Evolutionary conservation across 2,888 invertebrate genomes (phyloP), one percentile per base, ranked within the genome.

Genomic region (Masnerella sp.): DNA sequence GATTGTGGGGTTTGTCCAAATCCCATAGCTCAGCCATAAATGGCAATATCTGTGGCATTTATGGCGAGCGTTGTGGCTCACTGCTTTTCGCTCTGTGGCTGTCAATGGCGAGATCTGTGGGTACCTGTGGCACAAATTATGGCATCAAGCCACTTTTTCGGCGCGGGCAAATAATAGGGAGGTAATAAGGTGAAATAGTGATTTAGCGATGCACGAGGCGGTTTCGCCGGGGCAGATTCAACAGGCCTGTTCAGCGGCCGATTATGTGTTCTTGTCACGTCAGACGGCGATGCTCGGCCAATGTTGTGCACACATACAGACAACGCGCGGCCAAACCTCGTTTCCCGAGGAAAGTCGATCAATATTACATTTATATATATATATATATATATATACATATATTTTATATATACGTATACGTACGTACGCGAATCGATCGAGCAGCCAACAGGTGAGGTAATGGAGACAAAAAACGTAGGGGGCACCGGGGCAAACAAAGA

Each of bases 181-280:
- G 49, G 32, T 49, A 49, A 51, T 51, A 36, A 51, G 36, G 14
- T 22, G 51, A 14, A 49, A 32, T 49, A 30, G 32, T 14, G 17
- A 32, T 34, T 34, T 20, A 22, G 15, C 20, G 5, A 17, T 32
- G 7, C 20, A 17, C 49, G 49, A n/a, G 22, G 22, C 36, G 34
- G 34, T 12, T 58, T 32, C 15, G 14, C 12, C n/a, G 17, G n/a
- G 20, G 42, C 38, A 43, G 56, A 58, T 58, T 58, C 59, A 59
- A 59, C 59, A 59, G 36, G 45, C 43, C 45, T 43, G 36, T 59
- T 59, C 34, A 36, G 18, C n/a, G 18, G 45, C 14, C 45, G 20
- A 45, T 59, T 59, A 59, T 45, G 32, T 36, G 59, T 59, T 45
- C 59, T 59, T 36, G 45, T 59, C 59, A 59, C 59, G 59, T 59